Conservation (phyloP, 2,113 vertebrate species). For the Semnopithecus entellus region DNA sequence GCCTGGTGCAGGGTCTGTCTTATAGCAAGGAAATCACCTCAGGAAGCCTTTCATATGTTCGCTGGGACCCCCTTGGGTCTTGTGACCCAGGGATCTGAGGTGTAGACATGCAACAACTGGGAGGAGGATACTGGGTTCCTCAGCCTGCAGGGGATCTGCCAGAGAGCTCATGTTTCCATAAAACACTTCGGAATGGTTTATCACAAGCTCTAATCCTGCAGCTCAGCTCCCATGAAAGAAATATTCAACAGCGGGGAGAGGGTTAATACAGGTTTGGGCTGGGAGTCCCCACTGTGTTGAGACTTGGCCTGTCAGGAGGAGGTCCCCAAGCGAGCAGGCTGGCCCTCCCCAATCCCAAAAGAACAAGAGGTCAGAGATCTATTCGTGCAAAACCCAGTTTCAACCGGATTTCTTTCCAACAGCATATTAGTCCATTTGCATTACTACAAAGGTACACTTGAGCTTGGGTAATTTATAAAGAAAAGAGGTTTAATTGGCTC, state of each 20-base stretch:
- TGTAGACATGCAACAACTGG: background rate
- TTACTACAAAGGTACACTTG: too few species aligned
- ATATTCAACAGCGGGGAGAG: background rate
- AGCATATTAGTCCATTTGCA: too few species aligned
- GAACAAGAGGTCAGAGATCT: background rate
- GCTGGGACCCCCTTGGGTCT: background rate
- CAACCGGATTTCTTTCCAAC: background rate
- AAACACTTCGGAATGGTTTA: constrained; percentile 51
- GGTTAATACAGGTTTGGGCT: background rate
- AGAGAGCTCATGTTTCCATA: constrained; percentile 58
- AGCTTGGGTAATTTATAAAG: too few species aligned
- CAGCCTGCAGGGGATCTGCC: constrained; percentile 30
- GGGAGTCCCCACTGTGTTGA: accelerated
- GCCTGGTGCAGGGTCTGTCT: background rate
- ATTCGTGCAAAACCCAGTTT: background rate
- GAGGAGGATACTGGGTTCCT: constrained; percentile 38
- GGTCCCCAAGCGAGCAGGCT: too few species aligned
- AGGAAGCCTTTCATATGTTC: background rate
- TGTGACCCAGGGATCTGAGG: background rate
- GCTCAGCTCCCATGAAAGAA: background rate
- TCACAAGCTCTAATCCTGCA: background rate
- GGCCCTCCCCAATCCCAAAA: background rate
- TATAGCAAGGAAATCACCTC: background rate
- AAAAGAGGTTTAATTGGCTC: too few species aligned
- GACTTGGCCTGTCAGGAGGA: background rate